phyloP scores from a whole-genome alignment of 2,797 vertebrate species.

The Xenops minutus region DNA sequence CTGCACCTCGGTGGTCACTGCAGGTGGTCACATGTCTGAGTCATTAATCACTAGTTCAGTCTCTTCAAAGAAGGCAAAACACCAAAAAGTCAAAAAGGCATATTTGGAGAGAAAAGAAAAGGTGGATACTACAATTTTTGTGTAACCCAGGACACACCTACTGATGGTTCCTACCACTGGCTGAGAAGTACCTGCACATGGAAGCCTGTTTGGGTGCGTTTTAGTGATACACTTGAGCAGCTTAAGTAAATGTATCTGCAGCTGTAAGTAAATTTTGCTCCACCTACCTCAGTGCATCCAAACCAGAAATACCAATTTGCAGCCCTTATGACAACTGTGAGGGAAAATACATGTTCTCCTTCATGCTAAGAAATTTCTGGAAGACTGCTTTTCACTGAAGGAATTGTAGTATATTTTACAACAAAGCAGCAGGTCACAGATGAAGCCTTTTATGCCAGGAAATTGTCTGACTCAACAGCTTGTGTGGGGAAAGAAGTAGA shows the following conservation, averaged over 20 bases:
- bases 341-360: neutral
- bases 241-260: neutral
- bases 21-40: neutral
- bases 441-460: neutral
- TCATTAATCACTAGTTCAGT: neutral
- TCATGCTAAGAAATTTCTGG: neutral
- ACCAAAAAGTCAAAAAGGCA: neutral
- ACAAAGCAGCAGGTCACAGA: neutral
- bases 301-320: neutral
- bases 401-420: neutral
- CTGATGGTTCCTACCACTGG: neutral
- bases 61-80: neutral
- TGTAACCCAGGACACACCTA: neutral
- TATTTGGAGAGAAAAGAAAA: neutral
- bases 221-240: neutral
- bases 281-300: neutral
- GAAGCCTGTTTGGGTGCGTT: neutral
- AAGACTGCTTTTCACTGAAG: neutral
- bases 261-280: neutral
- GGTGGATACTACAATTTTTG: neutral
- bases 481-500: neutral
- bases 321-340: neutral
- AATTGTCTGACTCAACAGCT: neutral
- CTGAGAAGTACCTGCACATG: neutral
- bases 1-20: neutral